Base-by-base conservation (phyloP, 2,797 vertebrate genomes). In the Poecilia velifera region DNA sequence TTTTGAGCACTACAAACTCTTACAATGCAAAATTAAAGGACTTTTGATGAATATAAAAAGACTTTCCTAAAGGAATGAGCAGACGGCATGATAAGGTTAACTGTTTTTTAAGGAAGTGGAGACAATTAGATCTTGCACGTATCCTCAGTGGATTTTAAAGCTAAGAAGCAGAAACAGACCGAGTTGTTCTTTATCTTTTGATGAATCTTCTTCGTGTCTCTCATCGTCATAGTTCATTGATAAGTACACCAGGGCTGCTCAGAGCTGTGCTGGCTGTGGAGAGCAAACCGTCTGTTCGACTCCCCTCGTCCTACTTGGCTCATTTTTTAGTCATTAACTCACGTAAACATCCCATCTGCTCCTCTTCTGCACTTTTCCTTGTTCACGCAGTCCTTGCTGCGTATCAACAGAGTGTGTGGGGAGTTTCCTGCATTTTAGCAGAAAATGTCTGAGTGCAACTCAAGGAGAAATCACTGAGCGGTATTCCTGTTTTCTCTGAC, bases 311-410 rank as follows among this genome's bases (percentile, higher is more conserved):
- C 86, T 90, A 88, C 88, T 86, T 90, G 84, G 83, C 72, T 83
- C 84, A 85, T 93, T 92, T 91, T 94, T 92, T 89, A 82, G 79
- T 93, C 92, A 93, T 92, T 93, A 94, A 90, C 88, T 92, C 91
- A 87, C 73, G 72, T 91, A 89, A 93, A 90, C 89, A 85, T 91
- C 87, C 93, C 94, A 94, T 94, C 93, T 94, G 92, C 92, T 86
- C 89, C 88, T 43, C 76, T 77, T 90, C 81, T 84, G 81, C 36
- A 31, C 88, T 87, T 87, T 89, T 76, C 74, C 87, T 89, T 85
- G 82, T 28, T 62, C 87, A 86, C 84, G 91, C 76, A 66, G 57
- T 82, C 51, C 76, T 85, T 46, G 71, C 73, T 84, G 82, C 81
- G 79, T 74, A 55, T 73, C 80, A 82, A 82, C 62, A 66, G 76